phyloP scores from a whole-genome alignment of 2,113 vertebrate genomes.

The Oncorhynchus mykiss region DNA sequence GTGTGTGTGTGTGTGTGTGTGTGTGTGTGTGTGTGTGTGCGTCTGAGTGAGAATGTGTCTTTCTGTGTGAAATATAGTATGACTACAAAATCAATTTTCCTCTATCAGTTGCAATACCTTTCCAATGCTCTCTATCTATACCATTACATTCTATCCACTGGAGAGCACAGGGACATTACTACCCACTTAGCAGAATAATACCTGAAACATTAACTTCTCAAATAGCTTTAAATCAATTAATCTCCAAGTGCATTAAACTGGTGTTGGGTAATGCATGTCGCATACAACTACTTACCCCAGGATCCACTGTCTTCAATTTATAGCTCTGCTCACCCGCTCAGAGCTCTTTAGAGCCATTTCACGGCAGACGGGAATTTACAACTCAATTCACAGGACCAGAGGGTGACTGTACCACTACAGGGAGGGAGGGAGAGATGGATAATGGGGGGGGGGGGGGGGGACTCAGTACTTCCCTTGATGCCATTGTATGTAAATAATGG shows the following conservation, averaged over 20 bases:
- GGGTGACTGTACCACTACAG: neutral
- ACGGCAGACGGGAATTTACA: neutral
- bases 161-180: neutral
- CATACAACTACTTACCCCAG: neutral
- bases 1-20: neutral
- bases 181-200: neutral
- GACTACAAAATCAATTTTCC: slow-evolving; percentile 30
- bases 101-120: slow-evolving; percentile 17
- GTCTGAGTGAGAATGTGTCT: neutral
- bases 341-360: neutral
- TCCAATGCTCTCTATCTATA: neutral
- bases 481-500: too few species aligned
- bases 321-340: neutral
- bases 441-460: neutral
- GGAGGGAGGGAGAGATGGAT: neutral
- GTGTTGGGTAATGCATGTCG: neutral
- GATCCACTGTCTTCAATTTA: slow-evolving; percentile 6
- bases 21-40: neutral
- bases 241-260: neutral
- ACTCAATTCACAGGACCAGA: neutral
- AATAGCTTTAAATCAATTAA: slow-evolving; percentile 5
- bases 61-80: slow-evolving; percentile 13
- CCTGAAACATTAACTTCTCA: neutral
- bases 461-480: too few species aligned
- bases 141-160: neutral